Conservation (phyloP, 2,113 vertebrate genomes). For the Apeltes quadracus region DNA sequence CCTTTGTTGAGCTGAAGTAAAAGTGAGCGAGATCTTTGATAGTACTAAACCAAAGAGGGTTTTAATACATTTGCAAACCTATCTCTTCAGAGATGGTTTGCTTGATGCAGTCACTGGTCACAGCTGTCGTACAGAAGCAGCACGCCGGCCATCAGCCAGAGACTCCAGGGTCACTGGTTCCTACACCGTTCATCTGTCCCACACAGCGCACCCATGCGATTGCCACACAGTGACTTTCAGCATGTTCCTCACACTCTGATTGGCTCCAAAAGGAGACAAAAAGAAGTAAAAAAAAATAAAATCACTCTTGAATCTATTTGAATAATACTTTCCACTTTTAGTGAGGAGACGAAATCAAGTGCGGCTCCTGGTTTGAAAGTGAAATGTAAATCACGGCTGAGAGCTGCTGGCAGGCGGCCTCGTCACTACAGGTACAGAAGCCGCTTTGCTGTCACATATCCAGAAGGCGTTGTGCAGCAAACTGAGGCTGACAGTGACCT, state of each 20-base stretch:
- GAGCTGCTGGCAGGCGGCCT: background rate
- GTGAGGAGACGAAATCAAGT: background rate
- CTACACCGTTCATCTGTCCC: background rate
- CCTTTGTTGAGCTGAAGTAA: background rate
- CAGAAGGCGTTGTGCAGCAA: background rate
- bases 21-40: background rate
- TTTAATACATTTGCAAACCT: background rate
- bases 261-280: background rate
- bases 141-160: background rate
- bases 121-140: background rate
- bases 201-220: background rate
- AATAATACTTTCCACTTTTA: slow-evolving; percentile 2
- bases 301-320: background rate
- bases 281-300: background rate
- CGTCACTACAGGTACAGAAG: background rate
- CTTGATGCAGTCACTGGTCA: background rate
- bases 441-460: slow-evolving; percentile 18
- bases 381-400: slow-evolving; percentile 24
- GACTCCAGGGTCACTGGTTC: background rate
- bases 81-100: background rate
- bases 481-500: slow-evolving; percentile 52
- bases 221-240: background rate
- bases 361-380: background rate
- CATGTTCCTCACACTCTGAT: background rate
- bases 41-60: background rate